Percentiles rank a stretch among this genome's conserved stretches.
These are phyloP conservation scores for Pocillopora verrucosa DNA, from an alignment of 64 coral and sea anemone genomes.

Conservation along the genomic window DNA sequence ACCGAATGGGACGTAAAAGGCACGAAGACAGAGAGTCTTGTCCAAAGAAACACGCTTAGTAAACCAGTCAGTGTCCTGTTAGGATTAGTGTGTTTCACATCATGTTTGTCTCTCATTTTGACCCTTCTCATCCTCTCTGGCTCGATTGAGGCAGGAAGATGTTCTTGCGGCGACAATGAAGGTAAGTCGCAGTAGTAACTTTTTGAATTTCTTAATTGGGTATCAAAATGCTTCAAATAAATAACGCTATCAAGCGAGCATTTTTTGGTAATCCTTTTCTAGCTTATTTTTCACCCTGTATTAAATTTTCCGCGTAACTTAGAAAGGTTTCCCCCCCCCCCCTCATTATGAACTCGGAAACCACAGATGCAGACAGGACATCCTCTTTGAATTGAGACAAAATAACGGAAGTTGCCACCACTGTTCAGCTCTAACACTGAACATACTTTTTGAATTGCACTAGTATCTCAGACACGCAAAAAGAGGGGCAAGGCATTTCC, in stretches of 20 bases:
- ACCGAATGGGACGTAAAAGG: neutral
- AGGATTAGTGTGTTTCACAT: neutral
- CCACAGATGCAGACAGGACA: too few relatives aligned
- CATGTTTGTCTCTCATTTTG: neutral
- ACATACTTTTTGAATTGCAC: too few relatives aligned
- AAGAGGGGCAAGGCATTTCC: too few relatives aligned
- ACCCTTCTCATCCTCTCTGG: slow-evolving; percentile 8
- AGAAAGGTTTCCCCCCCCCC: too few relatives aligned
- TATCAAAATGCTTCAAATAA: neutral
- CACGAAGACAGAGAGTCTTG: neutral
- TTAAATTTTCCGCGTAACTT: too few relatives aligned
- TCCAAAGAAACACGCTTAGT: neutral
- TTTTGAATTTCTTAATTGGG: neutral
- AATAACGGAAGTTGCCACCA: too few relatives aligned
- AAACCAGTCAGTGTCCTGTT: neutral
- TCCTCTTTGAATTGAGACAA: too few relatives aligned
- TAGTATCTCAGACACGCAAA: too few relatives aligned
- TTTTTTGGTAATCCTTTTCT: too few relatives aligned
- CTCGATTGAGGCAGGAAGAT: neutral
- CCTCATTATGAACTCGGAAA: too few relatives aligned
- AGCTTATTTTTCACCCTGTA: too few relatives aligned
- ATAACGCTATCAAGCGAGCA: neutral
- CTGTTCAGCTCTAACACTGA: too few relatives aligned
- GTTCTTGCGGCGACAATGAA: neutral
- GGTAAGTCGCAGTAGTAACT: neutral